phyloP scores from a whole-genome alignment of 2,888 invertebrate species.

The Pristionchus fissidentatus region DNA sequence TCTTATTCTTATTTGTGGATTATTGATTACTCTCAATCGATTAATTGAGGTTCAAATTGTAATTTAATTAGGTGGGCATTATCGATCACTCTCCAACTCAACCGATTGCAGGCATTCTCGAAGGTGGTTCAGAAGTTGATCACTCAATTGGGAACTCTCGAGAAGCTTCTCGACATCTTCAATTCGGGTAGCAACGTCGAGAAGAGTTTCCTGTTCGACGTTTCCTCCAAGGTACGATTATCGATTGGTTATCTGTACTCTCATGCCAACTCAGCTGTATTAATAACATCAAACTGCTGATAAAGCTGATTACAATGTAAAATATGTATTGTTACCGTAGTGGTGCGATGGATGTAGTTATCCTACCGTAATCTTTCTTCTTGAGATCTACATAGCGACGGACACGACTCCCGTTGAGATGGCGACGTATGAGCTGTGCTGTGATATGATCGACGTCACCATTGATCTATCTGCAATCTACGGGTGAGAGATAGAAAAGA shows the following conservation, averaged over 20 bases:
- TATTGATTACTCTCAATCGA: not conserved
- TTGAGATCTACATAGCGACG: conserved; percentile 97
- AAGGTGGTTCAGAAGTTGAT: conserved; percentile 99
- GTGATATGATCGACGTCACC: conserved; percentile 99
- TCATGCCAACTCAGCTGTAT: too few relatives aligned
- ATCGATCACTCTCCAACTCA: not conserved
- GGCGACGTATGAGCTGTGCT: conserved; percentile 96
- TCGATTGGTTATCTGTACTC: not conserved
- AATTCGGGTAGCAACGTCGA: conserved; percentile 99
- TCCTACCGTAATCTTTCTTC: not conserved
- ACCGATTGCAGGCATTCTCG: conserved; percentile 82
- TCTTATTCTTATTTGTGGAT: not conserved
- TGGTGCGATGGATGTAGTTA: not conserved
- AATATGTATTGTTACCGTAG: not conserved
- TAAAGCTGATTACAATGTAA: not conserved
- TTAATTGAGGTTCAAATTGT: too few relatives aligned
- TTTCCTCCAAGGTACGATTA: conserved; percentile 82
- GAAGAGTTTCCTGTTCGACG: conserved; percentile 98
- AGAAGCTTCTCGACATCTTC: conserved; percentile 95
- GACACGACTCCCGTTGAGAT: conserved; percentile 99
- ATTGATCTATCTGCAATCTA: conserved; percentile 99
- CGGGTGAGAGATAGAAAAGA: conserved; percentile 80
- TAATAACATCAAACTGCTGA: too few relatives aligned
- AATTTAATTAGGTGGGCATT: not conserved
- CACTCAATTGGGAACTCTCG: conserved; percentile 94